Conservation (phyloP, 2,888 invertebrate species). For the Amphimallon solstitiale region DNA sequence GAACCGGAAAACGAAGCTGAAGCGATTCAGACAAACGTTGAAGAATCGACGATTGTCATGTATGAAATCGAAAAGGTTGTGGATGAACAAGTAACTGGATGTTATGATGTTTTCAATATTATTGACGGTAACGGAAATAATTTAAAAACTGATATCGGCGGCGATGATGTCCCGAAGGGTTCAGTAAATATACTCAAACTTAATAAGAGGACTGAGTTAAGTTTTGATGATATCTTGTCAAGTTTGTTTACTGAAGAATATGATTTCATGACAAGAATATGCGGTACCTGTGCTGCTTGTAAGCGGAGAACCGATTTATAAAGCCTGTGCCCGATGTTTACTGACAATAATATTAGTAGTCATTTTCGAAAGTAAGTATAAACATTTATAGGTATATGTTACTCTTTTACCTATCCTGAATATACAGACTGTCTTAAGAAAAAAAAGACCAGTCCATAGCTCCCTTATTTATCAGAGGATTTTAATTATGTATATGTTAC, state of each 20-base stretch:
- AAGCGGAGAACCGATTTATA: neutral
- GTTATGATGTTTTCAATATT: conserved; percentile 17
- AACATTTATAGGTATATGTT: no score
- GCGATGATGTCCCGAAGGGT: neutral
- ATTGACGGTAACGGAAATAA: conserved; percentile 2
- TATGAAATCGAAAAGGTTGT: conserved; percentile 53
- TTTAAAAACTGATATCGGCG: neutral
- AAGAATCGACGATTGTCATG: conserved; percentile 51
- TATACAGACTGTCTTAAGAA: no score
- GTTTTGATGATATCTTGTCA: conserved; percentile 48
- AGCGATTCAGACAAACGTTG: conserved; percentile 45
- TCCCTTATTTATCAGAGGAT: no score
- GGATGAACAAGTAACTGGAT: conserved; percentile 20
- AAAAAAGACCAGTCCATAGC: no score
- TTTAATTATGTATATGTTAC: no score
- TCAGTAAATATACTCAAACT: conserved; percentile 35
- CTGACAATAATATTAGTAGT: neutral
- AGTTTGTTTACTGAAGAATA: conserved; percentile 38
- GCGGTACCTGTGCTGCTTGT: neutral
- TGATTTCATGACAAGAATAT: neutral
- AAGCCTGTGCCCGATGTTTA: neutral
- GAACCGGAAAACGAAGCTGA: no score
- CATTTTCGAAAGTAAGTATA: no score
- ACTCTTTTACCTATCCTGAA: no score
- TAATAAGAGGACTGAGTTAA: conserved; percentile 37